Percentiles rank a stretch among this genome's conserved stretches.
phyloP scores from a whole-genome alignment of 2,797 vertebrate genomes.

The Masticophis lateralis region DNA sequence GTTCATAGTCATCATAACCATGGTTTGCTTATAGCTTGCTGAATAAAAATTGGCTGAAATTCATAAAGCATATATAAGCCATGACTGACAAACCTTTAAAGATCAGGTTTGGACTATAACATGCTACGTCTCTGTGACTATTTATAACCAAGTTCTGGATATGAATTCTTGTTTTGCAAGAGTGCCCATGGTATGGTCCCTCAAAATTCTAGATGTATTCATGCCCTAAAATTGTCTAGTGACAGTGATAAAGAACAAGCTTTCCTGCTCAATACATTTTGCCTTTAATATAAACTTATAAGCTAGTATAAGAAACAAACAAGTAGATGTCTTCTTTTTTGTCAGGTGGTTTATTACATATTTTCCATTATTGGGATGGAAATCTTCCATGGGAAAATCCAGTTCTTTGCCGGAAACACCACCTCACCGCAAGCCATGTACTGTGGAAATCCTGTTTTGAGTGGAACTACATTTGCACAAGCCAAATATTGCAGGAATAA shows the following conservation, averaged over 20 bases:
- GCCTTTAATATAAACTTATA: not conserved
- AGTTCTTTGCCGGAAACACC: slow-evolving; percentile 66
- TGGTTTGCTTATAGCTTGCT: not conserved
- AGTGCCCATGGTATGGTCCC: not conserved
- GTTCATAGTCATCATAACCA: not conserved
- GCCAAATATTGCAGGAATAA: slow-evolving; percentile 92
- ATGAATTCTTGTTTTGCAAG: not conserved
- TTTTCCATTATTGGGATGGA: slow-evolving; percentile 96
- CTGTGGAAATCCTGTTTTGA: slow-evolving; percentile 83
- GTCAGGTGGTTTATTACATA: slow-evolving; percentile 88
- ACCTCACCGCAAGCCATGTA: slow-evolving; percentile 57
- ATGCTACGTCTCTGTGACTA: not conserved
- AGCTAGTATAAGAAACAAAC: not conserved
- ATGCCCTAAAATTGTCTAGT: not conserved
- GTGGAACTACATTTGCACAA: slow-evolving; percentile 76
- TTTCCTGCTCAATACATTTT: not conserved
- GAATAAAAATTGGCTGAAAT: not conserved
- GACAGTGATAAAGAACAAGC: not conserved
- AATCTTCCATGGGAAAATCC: slow-evolving; percentile 82
- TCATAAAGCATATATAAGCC: not conserved
- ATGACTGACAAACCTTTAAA: not conserved
- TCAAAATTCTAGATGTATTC: not conserved
- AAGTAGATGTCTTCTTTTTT: slow-evolving; percentile 25
- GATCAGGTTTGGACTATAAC: not conserved
- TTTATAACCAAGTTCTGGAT: not conserved